phyloP scores from a whole-genome alignment of 1,140 invertebrate species.

The Camponotus pennsylvanicus region DNA sequence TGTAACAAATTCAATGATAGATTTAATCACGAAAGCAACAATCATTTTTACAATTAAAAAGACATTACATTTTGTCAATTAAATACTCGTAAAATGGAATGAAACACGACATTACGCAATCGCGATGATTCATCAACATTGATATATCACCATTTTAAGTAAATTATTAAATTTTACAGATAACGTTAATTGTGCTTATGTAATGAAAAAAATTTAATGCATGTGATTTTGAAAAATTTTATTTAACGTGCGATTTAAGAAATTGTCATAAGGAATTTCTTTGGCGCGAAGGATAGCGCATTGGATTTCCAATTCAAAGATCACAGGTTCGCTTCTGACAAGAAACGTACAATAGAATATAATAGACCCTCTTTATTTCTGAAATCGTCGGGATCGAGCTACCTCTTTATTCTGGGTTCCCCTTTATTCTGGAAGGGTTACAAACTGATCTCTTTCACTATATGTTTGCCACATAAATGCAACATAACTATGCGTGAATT shows the following conservation, averaged over 20 bases:
- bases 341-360: too few relatives aligned
- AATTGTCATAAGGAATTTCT: conserved; percentile 76
- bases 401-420: too few relatives aligned
- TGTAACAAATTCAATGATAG: neutral
- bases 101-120: neutral
- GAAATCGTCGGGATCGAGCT: too few relatives aligned
- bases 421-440: too few relatives aligned
- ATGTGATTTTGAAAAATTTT: neutral
- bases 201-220: neutral
- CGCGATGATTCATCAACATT: neutral
- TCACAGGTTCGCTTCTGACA: conserved; percentile 63
- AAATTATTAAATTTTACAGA: conserved; percentile 18
- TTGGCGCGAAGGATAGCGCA: conserved; percentile 87
- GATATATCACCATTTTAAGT: neutral
- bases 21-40: neutral
- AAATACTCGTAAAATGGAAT: neutral
- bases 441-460: too few relatives aligned
- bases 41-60: conserved; percentile 5
- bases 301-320: conserved; percentile 88
- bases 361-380: too few relatives aligned
- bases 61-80: neutral
- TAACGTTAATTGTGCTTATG: neutral
- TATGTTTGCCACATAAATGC: too few relatives aligned
- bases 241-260: neutral
- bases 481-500: too few relatives aligned